Percentiles rank a stretch among this genome's conserved stretches.
Conservation (phyloP, 1,140 invertebrate species). For the Drosophila parvula region DNA sequence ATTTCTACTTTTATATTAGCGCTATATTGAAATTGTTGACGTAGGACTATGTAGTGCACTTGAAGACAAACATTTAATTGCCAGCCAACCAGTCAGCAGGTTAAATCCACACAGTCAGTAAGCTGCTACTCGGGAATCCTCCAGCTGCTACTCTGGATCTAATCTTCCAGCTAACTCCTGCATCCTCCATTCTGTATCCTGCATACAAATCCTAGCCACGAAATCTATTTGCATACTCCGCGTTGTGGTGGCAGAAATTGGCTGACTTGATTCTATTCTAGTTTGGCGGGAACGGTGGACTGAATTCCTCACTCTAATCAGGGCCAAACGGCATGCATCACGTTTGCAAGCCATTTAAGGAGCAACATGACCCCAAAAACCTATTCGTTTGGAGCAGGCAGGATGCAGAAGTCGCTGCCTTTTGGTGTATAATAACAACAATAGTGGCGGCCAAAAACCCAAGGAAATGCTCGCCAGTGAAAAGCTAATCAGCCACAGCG, state of each 20-base stretch:
- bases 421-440: constrained; percentile 67
- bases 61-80: constrained; percentile 35
- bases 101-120: constrained; percentile 39
- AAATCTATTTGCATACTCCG: constrained; percentile 57
- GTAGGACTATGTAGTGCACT: not conserved
- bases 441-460: constrained; percentile 53
- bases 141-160: too few species aligned
- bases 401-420: constrained; percentile 55
- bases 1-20: too few species aligned
- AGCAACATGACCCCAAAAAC: constrained; percentile 17
- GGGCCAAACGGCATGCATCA: constrained; percentile 28
- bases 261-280: constrained; percentile 12
- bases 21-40: too few species aligned
- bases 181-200: not conserved
- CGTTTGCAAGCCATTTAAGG: constrained; percentile 20
- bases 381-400: constrained; percentile 22
- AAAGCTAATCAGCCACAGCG: constrained; percentile 59
- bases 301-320: constrained; percentile 53
- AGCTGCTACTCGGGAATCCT: not conserved
- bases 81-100: constrained; percentile 37
- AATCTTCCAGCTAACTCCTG: too few species aligned
- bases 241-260: constrained; percentile 32
- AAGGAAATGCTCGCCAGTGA: constrained; percentile 56
- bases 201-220: constrained; percentile 33
- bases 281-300: constrained; percentile 1